Base-by-base conservation (phyloP, 2,797 vertebrate species). In the Sebastiscus tertius region DNA sequence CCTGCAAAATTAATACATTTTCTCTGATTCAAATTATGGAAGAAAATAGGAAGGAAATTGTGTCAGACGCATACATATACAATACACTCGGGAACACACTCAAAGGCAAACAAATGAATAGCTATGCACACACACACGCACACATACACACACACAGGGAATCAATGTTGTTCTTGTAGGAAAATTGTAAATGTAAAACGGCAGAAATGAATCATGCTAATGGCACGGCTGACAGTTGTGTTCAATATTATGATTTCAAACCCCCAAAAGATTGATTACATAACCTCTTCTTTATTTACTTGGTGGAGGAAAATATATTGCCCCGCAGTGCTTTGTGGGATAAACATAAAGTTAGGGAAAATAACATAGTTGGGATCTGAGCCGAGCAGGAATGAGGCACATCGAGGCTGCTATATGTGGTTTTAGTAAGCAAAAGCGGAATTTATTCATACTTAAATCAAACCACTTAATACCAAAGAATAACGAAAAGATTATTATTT, bases 211-310 rank as follows among this genome's bases (percentile, higher is more conserved):
- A 96, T 97, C 96, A 96, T 92, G 90, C 92, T 96, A 96, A 96
- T 96, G 94, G 95, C 91, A 95, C 81, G 85, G 93, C 91, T 96
- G 96, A 96, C 96, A 96, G 94, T 89, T 92, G 90, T 90, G 94
- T 95, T 96, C 95, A 96, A 96, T 96, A 96, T 96, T 96, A 95
- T 95, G 93, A 95, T 96, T 97, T 95, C 93, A 95, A 95, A 93
- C 83, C 92, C 87, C 84, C 80, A 79, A 93, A 95, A 96, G 96
- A 96, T 96, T 96, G 95, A 97, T 96, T 95, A 93, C 92, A 90
- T 96, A 95, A 95, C 92, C 92, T 89, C 85, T 86, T 92, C 91
- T 95, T 95, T 96, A 96, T 96, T 96, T 96, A 96, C 94, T 95
- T 75, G 84, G 77, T 83, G 86, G 85, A 82, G 85, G 89, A 88